These are phyloP conservation scores for Paragorgia papillata DNA, from an alignment of 92 coral and sea anemone genomes.

Conservation along the genomic window DNA sequence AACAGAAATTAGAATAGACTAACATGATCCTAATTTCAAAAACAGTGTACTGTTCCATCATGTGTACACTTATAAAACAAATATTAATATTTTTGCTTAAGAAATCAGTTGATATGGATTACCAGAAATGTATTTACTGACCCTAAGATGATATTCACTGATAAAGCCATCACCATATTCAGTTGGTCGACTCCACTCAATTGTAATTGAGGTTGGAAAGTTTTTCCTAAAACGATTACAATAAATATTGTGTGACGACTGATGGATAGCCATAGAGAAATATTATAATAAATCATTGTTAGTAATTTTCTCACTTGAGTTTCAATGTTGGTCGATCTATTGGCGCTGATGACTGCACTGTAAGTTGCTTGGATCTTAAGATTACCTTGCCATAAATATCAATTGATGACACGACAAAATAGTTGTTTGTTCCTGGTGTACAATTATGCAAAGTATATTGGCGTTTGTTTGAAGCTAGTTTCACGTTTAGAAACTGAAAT, in stretches of 20 bases:
- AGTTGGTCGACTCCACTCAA: slow-evolving; percentile 78
- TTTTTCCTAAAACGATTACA: slow-evolving; percentile 47
- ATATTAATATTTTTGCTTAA: too few species aligned
- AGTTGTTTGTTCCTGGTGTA: slow-evolving; percentile 81
- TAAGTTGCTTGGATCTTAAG: slow-evolving; percentile 73
- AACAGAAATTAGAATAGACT: not conserved
- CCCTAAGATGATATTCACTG: slow-evolving; percentile 70
- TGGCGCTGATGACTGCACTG: slow-evolving; percentile 85
- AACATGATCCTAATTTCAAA: too few species aligned
- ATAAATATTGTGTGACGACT: too few species aligned
- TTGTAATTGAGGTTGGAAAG: slow-evolving; percentile 58
- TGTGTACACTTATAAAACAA: too few species aligned
- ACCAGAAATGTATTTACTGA: slow-evolving; percentile 9
- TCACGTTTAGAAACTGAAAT: slow-evolving; percentile 43
- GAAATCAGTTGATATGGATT: not conserved
- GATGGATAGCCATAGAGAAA: not conserved
- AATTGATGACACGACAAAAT: slow-evolving; percentile 78
- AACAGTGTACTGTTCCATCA: too few species aligned
- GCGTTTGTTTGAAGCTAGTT: slow-evolving; percentile 59
- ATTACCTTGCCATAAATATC: slow-evolving; percentile 71
- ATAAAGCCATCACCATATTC: slow-evolving; percentile 81
- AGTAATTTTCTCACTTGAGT: slow-evolving; percentile 58
- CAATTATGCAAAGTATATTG: slow-evolving; percentile 66
- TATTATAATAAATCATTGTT: not conserved
- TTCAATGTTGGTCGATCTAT: slow-evolving; percentile 65